Conservation (phyloP, 2,113 vertebrate genomes). For the Coptodon rendalli region DNA sequence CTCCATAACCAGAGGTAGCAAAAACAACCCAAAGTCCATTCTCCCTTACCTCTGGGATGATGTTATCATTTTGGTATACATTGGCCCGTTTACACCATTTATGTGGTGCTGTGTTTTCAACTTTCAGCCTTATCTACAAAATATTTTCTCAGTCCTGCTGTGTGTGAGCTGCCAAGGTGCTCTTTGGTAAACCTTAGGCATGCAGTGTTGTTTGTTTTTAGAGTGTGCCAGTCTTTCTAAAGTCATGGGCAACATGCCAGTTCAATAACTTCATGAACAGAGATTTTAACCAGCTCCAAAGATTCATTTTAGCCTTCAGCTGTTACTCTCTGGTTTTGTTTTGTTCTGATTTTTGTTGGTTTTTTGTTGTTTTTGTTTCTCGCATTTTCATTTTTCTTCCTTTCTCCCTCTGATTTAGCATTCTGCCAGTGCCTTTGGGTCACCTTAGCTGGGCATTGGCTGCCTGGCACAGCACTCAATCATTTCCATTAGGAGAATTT, state of each 20-base stretch:
- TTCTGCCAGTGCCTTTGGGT: background rate
- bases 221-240: background rate
- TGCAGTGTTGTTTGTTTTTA: background rate
- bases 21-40: background rate
- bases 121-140: background rate
- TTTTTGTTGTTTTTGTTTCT: background rate
- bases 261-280: background rate
- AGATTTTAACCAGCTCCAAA: background rate
- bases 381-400: background rate
- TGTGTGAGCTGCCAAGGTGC: background rate
- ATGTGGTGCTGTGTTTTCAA: background rate
- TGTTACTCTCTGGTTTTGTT: background rate
- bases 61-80: background rate
- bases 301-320: background rate
- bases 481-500: background rate
- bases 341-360: background rate
- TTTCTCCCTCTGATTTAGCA: background rate
- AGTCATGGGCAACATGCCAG: background rate
- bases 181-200: background rate
- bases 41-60: background rate
- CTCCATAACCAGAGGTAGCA: background rate
- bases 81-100: background rate
- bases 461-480: background rate
- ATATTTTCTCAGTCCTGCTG: background rate
- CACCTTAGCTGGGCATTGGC: background rate